Conservation (phyloP, 2,888 invertebrate species). For the Amphiduros pacificus region DNA sequence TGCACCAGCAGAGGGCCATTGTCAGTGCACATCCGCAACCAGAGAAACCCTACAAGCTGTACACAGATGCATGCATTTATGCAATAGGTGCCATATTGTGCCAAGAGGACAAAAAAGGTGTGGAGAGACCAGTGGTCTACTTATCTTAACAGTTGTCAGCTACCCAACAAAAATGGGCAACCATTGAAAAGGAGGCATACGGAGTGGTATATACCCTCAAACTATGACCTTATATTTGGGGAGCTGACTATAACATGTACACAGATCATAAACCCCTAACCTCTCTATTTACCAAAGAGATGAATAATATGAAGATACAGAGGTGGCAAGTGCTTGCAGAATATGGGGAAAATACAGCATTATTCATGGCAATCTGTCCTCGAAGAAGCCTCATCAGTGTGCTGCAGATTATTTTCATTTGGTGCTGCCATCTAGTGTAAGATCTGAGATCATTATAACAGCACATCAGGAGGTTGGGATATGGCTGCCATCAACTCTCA, state of each 20-base stretch:
- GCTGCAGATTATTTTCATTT: too few species aligned
- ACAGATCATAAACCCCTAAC: slow-evolving; percentile 18
- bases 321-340: slow-evolving; percentile 24
- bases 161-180: not conserved
- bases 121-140: slow-evolving; percentile 8
- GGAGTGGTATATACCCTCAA: slow-evolving; percentile 3
- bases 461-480: too few species aligned
- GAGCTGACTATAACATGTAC: slow-evolving; percentile 2
- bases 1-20: too few species aligned
- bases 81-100: slow-evolving; percentile 1
- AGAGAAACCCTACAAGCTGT: slow-evolving; percentile 7
- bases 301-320: slow-evolving; percentile 21
- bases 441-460: too few species aligned
- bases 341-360: too few species aligned
- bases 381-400: too few species aligned
- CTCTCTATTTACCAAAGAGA: slow-evolving; percentile 13
- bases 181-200: slow-evolving; percentile 13
- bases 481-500: too few species aligned
- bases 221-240: slow-evolving; percentile 15
- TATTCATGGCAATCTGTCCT: too few species aligned
- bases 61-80: not conserved
- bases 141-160: slow-evolving; percentile 2
- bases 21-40: slow-evolving; percentile 4
- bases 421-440: too few species aligned
- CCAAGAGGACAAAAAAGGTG: not conserved